phyloP scores from a whole-genome alignment of 2,888 invertebrate species.

The Drosophila phalerata region DNA sequence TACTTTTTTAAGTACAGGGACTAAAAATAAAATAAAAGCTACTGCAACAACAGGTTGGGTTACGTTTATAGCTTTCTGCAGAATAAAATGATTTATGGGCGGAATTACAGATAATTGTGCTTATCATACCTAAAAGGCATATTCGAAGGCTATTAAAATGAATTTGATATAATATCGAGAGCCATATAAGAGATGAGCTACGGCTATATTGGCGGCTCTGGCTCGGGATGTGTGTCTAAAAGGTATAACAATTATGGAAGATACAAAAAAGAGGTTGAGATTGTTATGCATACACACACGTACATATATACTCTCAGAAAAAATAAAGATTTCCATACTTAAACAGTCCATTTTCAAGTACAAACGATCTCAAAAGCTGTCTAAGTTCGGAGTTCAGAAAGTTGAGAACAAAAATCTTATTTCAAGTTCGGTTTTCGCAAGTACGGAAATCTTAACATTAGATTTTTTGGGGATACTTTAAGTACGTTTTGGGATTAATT shows the following conservation, averaged over 20 bases:
- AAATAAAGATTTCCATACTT: no score
- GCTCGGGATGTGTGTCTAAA: slow-evolving; percentile 58
- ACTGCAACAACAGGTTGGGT: slow-evolving; percentile 62
- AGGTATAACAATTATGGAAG: slow-evolving; percentile 5
- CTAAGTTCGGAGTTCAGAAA: no score
- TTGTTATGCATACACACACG: background rate
- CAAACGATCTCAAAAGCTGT: no score
- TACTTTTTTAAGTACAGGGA: background rate
- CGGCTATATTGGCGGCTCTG: slow-evolving; percentile 1
- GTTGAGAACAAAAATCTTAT: no score
- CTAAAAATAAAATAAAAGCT: background rate
- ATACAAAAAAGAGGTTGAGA: background rate
- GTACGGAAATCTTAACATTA: no score
- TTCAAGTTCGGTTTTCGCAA: no score
- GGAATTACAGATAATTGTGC: slow-evolving; percentile 84
- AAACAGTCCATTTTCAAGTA: no score
- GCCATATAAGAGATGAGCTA: slow-evolving; percentile 26
- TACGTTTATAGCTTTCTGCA: slow-evolving; percentile 70
- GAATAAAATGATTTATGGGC: slow-evolving; percentile 83
- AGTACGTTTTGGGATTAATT: no score
- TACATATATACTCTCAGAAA: no score
- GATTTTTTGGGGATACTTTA: no score
- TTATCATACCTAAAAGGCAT: slow-evolving; percentile 80
- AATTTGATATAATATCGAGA: slow-evolving; percentile 71
- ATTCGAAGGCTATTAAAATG: slow-evolving; percentile 56